Evolutionary conservation across 2,888 invertebrate species (phyloP).

Genomic region (Platerodrilus igneus): DNA sequence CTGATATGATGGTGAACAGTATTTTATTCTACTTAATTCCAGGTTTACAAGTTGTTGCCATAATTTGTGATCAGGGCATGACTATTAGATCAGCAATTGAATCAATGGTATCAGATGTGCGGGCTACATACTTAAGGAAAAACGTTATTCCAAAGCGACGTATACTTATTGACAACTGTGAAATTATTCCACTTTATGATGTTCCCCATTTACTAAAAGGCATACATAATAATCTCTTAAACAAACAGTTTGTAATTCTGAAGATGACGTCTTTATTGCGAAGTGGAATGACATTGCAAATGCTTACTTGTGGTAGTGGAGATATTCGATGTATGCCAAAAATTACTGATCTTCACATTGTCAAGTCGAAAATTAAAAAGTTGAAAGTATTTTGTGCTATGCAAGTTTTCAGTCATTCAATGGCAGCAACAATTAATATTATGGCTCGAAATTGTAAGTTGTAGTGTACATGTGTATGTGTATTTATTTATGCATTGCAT

Average conservation of each 20-base stretch:
- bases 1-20: too few relatives aligned
- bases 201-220: too few relatives aligned
- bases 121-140: neutral
- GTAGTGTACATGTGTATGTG: too few relatives aligned
- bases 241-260: too few relatives aligned
- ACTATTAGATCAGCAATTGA: slow-evolving; percentile 1
- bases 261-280: too few relatives aligned
- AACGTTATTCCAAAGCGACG: too few relatives aligned
- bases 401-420: slow-evolving; percentile 3
- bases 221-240: too few relatives aligned
- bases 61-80: slow-evolving; percentile 5
- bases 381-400: slow-evolving; percentile 4
- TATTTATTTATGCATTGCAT: too few relatives aligned
- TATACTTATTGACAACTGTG: too few relatives aligned
- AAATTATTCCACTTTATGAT: too few relatives aligned
- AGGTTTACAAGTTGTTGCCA: slow-evolving; percentile 2
- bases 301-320: too few relatives aligned
- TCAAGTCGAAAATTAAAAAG: neutral
- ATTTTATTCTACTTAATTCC: slow-evolving; percentile 1
- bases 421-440: slow-evolving; percentile 1
- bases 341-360: neutral
- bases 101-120: neutral
- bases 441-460: slow-evolving; percentile 4
- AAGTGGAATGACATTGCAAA: slow-evolving; percentile 1
- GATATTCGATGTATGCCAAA: too few relatives aligned